Evolutionary conservation across 2,888 invertebrate species (phyloP).

Genomic region (Malthinus seriepunctatus): DNA sequence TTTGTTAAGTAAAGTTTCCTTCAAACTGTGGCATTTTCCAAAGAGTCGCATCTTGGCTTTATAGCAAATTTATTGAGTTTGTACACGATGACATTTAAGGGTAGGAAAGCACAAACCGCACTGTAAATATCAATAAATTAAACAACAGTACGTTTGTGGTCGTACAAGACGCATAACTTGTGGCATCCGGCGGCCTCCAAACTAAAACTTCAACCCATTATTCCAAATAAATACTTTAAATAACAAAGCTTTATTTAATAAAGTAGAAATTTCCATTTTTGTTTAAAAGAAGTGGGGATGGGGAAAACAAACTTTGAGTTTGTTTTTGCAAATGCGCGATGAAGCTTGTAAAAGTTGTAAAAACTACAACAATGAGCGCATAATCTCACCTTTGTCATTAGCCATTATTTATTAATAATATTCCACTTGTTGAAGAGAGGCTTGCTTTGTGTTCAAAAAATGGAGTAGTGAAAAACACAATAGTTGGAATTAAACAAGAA

Average conservation of each 20-base stretch:
- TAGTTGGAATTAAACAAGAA: background rate
- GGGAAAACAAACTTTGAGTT: background rate
- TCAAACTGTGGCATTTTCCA: background rate
- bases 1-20: too few species aligned
- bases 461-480: too few species aligned
- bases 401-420: conserved; percentile 25
- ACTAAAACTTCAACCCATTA: conserved; percentile 20
- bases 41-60: conserved; percentile 3
- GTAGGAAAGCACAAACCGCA: conserved; percentile 37
- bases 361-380: too few species aligned
- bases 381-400: conserved; percentile 21
- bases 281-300: too few species aligned
- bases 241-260: background rate
- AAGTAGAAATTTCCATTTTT: too few species aligned
- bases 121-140: conserved; percentile 50
- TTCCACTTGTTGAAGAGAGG: conserved; percentile 20
- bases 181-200: conserved; percentile 34
- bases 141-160: conserved; percentile 47
- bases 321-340: conserved; percentile 6
- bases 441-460: conserved; percentile 20
- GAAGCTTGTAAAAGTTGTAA: background rate
- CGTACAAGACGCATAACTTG: conserved; percentile 49
- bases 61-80: conserved; percentile 24
- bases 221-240: conserved; percentile 23
- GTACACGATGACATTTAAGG: conserved; percentile 38